Evolutionary conservation across 2,888 invertebrate species (phyloP), one percentile per base, ranked within the genome.

Genomic region (Magallana nippona): DNA sequence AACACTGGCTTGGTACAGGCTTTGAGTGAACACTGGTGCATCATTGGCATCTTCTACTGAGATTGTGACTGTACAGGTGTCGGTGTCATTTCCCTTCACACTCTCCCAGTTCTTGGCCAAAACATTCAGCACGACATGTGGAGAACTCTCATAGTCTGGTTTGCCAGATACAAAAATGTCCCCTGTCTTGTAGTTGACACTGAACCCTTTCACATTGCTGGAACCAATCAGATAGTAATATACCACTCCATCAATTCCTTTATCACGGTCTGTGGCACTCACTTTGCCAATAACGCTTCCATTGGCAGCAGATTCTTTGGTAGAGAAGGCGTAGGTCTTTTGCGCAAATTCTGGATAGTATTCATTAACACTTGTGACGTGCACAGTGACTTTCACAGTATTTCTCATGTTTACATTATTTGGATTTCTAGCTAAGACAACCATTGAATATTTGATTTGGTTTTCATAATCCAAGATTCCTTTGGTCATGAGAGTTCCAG

Each of bases 21-120:
- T 95, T 91, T 96, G 96, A n/a, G 96, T 94, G 93, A 99, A 99
- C 93, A 97, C 97, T 0, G 98, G 98, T 0, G 98, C 98, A 95
- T 98, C 98, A 93, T 98, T 98, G 27, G 98, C 98, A 94, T 98
- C 98, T 95, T 98, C 97, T 87, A 99, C 97, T 0, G 97, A 97
- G 87, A 99, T 97, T 79, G 97, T 97, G 0, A 99, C 97, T 94
- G 98, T 97, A 3, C 98, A 98, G 94, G 98, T 98, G 93, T 98
- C 98, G 0, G 98, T 98, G 92, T 98, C 98, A 93, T 98, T 98
- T 2, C 98, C 98, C 62, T 97, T 96, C 89, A 99, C 98, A 22
- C 98, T 97, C 17, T 98, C 98, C 81, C 96, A 96, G 93, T 99
- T 99, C 95, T 99, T 99, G 0, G 98, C 98, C 95, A 98, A 96